Base-by-base conservation (phyloP, 2,797 vertebrate species). In the Caiman crocodilus region DNA sequence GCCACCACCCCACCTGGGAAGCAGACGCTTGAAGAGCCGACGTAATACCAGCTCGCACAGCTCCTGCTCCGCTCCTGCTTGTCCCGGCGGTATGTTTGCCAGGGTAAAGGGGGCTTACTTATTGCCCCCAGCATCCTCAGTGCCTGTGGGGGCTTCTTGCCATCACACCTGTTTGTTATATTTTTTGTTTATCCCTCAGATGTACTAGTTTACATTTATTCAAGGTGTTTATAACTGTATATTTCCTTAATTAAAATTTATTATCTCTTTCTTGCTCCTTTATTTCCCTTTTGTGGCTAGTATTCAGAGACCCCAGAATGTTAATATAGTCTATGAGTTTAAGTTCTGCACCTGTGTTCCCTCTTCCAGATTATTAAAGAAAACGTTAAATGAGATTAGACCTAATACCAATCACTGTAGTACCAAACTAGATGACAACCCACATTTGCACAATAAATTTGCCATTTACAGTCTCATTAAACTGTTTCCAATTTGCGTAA, bases 311-410 rank as follows among this genome's bases (percentile, higher is more conserved):
- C 75, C 23, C n/a, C 84, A 76, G 67, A 87, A 87, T 4, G 83
- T 79, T 16, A 8, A 75, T 65, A 12, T 5, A 67, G 12, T 10
- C 28, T 85, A 6, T 0, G 0, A n/a, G 26, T 83, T 64, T 76
- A 30, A 50, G 42, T 50, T 50, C 42, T 50, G 42, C 42, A 50
- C 42, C 42, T 50, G 42, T 50, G 42, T 50, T 50, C 42, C 42
- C 42, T 50, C 42, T 50, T 50, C 42, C 42, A 50, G 42, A 10
- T 50, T 50, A 50, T 50, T 50, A 50, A 50, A 50, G 42, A 50
- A 84, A 26, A 28, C 0, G 0, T 4, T 82, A 25, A 17, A 1
- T 80, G 67, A 79, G 10, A 20, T 3, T 30, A 67, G 64, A 30
- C n/a, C n/a, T 10, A 18, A 67, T 30, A 30, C 64, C 30, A 30